A percentile compares a stretch with the other conserved stretches of the same genome.
Conservation (phyloP, 2,113 vertebrate genomes). For the Neogale vison region DNA sequence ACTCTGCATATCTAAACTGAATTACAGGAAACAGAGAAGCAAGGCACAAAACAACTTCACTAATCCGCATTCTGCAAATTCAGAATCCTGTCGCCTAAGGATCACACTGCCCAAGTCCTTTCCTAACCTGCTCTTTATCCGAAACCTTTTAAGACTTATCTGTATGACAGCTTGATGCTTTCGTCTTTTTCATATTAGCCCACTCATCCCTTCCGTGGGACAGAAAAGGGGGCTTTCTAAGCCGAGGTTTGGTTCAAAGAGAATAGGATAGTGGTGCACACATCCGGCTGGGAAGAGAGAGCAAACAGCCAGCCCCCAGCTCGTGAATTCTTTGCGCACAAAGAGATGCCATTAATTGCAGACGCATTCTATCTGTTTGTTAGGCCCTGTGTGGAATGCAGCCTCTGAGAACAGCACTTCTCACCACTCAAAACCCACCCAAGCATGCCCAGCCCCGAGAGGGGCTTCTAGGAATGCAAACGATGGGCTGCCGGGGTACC, state of each 20-base stretch:
- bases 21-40: not conserved
- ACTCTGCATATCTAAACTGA: not conserved
- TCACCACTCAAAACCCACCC: not conserved
- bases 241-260: not conserved
- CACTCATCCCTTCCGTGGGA: not conserved
- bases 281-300: not conserved
- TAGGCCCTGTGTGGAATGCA: constrained; percentile 1
- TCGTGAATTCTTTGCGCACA: not conserved
- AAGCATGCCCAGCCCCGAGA: constrained; percentile 14
- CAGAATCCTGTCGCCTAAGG: not conserved
- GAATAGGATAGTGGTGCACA: not conserved
- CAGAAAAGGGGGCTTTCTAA: not conserved
- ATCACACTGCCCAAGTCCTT: not conserved
- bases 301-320: not conserved
- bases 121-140: not conserved
- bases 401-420: constrained; percentile 26
- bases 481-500: not conserved
- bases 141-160: not conserved
- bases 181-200: not conserved
- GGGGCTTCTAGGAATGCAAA: constrained; percentile 30
- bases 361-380: not conserved
- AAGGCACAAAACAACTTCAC: not conserved
- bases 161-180: not conserved
- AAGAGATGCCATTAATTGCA: constrained; percentile 30
- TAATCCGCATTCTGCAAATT: not conserved